Base-by-base conservation (phyloP, 2,888 invertebrate genomes). In the Dastarcus helophoroides region DNA sequence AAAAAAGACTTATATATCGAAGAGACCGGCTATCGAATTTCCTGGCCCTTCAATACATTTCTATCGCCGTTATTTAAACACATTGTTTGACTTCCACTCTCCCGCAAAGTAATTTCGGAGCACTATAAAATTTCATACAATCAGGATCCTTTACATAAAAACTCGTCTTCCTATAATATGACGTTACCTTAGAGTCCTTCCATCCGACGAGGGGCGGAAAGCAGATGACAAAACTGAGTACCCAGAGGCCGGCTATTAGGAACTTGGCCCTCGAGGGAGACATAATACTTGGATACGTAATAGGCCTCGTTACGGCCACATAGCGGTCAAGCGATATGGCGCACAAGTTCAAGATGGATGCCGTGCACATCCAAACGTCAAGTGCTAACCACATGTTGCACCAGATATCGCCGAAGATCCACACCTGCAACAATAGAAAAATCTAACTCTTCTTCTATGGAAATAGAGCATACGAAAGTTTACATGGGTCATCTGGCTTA, bases 291-390 rank as follows among this genome's bases (percentile, higher is more conserved):
- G 94, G 93, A 67, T 97, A 97, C 58, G 84, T 85, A 51, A 97
- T 86, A 0, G 97, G 97, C 31, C 91, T 72, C 22, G 94, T 94
- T 37, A 97, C 94, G 13, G 97, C 97, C 48, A 97, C 83, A 67
- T 95, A 97, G 62, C 95, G 73, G 66, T 88, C 86, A 54, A 95
- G 67, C 9, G 90, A 90, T 56, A 95, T 95, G 48, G 90, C 94
- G 58, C 93, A 93, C 32, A 95, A 73, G 63, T 95, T 95, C 46
- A 95, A 70, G 51, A 95, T 95, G 47, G 91, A 93, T 0, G 95
- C 91, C 0, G 97, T 97, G 65, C 94, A 95, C 84, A 95, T 85
- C 90, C 94, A 93, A 7, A 97, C 95, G 63, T 97, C 97, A 33
- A 94, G 79, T 0, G 95, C 94, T 40, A 97, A 68, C 95, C 95